Percentiles rank a stretch among this genome's conserved stretches.
Conservation (phyloP, 2,888 invertebrate genomes). For the Brachycybe producta region DNA sequence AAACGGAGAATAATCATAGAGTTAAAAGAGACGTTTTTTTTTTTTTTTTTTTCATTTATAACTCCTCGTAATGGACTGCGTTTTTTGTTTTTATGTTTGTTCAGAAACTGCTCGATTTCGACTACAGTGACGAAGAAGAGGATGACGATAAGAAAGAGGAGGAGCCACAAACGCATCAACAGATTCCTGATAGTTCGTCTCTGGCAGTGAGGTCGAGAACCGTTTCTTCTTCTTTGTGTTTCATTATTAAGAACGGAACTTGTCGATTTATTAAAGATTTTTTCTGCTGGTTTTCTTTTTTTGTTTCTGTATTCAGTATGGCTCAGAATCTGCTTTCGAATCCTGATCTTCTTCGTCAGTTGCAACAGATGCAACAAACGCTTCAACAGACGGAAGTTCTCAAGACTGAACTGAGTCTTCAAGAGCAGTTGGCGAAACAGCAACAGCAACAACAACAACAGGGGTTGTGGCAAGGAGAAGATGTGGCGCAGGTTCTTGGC, state of each 20-base stretch:
- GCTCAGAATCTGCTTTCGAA: slow-evolving; percentile 55
- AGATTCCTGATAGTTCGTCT: slow-evolving; percentile 17
- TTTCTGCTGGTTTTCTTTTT: slow-evolving; percentile 1
- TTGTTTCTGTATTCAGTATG: slow-evolving; percentile 18
- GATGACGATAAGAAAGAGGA: slow-evolving; percentile 52
- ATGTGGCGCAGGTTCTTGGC: slow-evolving; percentile 51
- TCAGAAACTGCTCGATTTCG: slow-evolving; percentile 70
- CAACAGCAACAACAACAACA: slow-evolving; percentile 53
- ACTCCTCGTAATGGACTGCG: neutral
- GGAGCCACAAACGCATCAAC: slow-evolving; percentile 19
- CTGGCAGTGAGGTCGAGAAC: slow-evolving; percentile 22
- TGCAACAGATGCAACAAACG: slow-evolving; percentile 48
- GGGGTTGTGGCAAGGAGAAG: slow-evolving; percentile 36
- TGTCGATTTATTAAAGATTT: neutral
- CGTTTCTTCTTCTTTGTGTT: neutral
- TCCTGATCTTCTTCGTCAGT: slow-evolving; percentile 75
- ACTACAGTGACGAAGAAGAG: slow-evolving; percentile 68
- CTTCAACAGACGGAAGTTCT: slow-evolving; percentile 26
- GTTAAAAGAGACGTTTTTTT: too few species aligned
- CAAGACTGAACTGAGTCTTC: slow-evolving; percentile 25
- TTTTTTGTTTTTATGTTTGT: slow-evolving; percentile 10
- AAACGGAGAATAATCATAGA: too few species aligned
- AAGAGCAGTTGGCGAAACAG: slow-evolving; percentile 41
- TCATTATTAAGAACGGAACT: neutral
- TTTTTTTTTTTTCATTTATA: neutral